A percentile compares a stretch with the other conserved stretches of the same genome.
Evolutionary conservation across 2,113 vertebrate species (phyloP).

Genomic region (Mola mola): DNA sequence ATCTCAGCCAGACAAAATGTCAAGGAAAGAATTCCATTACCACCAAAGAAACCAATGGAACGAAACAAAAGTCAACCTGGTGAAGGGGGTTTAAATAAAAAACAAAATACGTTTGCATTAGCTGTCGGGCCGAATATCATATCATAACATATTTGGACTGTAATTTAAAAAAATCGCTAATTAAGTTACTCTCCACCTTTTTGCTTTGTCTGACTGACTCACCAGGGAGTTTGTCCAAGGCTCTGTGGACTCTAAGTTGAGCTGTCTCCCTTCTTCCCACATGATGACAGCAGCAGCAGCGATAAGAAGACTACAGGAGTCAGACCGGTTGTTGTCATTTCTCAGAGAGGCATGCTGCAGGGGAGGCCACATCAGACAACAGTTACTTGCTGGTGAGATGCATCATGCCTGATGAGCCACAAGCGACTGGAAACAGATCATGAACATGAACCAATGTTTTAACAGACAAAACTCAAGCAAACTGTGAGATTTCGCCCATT

Average conservation of each 20-base stretch:
- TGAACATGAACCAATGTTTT: constrained; percentile 52
- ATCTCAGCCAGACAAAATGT: too few species aligned
- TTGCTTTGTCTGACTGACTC: constrained; percentile 64
- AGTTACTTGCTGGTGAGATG: constrained; percentile 25
- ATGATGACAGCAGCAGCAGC: constrained; percentile 44
- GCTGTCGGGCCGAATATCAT: constrained; percentile 77
- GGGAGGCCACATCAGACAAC: constrained; percentile 43
- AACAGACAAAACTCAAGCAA: too few species aligned
- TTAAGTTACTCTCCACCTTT: constrained; percentile 77
- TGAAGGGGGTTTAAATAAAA: constrained; percentile 47
- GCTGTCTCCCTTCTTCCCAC: constrained; percentile 24
- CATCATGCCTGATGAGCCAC: constrained; percentile 57
- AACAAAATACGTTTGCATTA: constrained; percentile 77
- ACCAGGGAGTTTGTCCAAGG: constrained; percentile 51
- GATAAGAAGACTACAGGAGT: constrained; percentile 49
- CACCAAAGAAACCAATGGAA: constrained; percentile 75
- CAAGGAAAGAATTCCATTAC: constrained; percentile 68
- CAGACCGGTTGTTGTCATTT: constrained; percentile 47
- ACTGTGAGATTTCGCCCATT: too few species aligned
- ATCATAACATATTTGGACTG: constrained; percentile 69
- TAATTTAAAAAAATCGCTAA: constrained; percentile 80
- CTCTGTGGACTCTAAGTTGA: constrained; percentile 29
- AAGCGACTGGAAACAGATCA: constrained; percentile 58
- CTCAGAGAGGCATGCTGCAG: constrained; percentile 37
- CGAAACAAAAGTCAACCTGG: constrained; percentile 61